These are phyloP conservation scores for Corvus hawaiiensis DNA, from an alignment of 2,113 vertebrate genomes.

Conservation along the genomic window DNA sequence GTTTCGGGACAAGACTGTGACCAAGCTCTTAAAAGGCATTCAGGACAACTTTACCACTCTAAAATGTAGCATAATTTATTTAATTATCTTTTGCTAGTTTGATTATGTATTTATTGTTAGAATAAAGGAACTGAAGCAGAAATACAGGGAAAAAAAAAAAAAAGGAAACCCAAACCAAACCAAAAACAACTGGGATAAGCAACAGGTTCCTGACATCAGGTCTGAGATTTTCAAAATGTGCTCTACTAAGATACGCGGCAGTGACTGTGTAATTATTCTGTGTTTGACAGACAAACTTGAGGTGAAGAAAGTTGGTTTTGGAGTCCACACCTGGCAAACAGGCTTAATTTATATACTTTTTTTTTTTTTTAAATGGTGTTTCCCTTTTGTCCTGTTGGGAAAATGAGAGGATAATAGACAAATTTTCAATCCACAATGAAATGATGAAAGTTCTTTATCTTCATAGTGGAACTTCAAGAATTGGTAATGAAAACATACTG, in stretches of 20 bases:
- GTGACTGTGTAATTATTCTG: neutral
- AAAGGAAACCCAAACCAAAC: no score
- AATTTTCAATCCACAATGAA: neutral
- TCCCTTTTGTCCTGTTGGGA: neutral
- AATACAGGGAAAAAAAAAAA: fast-evolving
- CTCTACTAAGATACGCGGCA: neutral
- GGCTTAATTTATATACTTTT: neutral
- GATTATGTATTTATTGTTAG: neutral
- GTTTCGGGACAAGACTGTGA: neutral
- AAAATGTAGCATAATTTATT: neutral
- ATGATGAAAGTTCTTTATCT: neutral
- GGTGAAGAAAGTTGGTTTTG: neutral
- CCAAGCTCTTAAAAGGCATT: neutral
- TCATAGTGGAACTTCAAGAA: neutral
- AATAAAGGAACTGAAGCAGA: neutral
- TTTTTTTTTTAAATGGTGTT: neutral
- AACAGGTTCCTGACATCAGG: neutral
- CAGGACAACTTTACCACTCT: neutral
- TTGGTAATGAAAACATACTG: neutral
- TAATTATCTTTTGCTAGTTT: neutral
- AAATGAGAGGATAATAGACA: neutral
- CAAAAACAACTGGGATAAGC: neutral
- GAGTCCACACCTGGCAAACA: neutral
- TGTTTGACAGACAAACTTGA: neutral
- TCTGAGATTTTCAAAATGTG: neutral